Base-by-base conservation (phyloP, 2,797 vertebrate genomes). In the Decapterus maruadsi region DNA sequence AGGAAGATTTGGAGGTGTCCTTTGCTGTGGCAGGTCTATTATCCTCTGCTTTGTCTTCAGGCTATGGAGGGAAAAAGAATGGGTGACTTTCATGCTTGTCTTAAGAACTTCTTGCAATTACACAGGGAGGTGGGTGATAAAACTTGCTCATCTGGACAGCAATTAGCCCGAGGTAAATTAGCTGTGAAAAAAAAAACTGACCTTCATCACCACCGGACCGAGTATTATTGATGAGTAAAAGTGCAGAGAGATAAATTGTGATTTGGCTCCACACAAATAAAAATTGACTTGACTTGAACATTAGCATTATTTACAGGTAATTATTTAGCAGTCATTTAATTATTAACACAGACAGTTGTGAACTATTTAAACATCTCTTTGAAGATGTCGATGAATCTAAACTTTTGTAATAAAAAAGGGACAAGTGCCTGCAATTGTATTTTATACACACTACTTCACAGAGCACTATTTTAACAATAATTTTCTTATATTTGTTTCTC, bases 31-130 rank as follows among this genome's bases (percentile, higher is more conserved):
- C 8, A 1, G 77, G 65, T 53, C 66, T 75, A 22, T 11, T 62
- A 48, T 94, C 92, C 34, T 94, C 91, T 1, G 65, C 80, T 89
- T 86, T 90, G 89, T 92, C 96, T 76, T 97, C 96, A 78, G 93
- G 91, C 98, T 99, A 74, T 45, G 86, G 42, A 31, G 68, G 45
- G 45, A 56, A 70, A 73, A 64, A 54, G 3, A 72, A 53, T 14
- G 4, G 1, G n/a, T 78, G 16, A 80, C 63, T 53, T 45, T 43
- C 12, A 59, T 64, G 58, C 34, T 55, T 1, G 38, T 56, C 51
- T 34, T 38, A 26, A 68, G 6, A 68, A 10, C 20, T 1, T 51
- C 0, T 58, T 19, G 19, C 48, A 61, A 29, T 31, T 19, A 40
- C 9, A 61, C 22, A 54, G 63, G 19, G 36, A 69, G 16, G 0